phyloP scores from a whole-genome alignment of 2,888 invertebrate species.

The Drosophila rellima region DNA sequence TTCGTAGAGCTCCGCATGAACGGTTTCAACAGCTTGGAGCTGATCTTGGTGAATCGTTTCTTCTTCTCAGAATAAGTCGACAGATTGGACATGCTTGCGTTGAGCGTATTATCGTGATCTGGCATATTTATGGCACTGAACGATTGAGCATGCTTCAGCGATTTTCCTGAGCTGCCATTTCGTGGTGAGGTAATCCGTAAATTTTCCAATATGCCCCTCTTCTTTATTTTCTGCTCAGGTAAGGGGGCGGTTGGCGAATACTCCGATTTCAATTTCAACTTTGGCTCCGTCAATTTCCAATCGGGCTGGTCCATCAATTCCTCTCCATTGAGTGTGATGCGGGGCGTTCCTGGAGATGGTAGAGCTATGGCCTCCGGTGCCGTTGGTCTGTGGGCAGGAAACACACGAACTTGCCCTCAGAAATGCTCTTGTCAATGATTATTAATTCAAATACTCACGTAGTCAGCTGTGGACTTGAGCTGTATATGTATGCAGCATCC shows the following conservation, averaged over 20 bases:
- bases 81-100: conserved; percentile 71
- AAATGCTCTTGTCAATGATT: not conserved
- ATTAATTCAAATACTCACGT: conserved; percentile 44
- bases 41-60: conserved; percentile 74
- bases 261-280: conserved; percentile 25
- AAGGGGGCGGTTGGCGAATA: conserved; percentile 28
- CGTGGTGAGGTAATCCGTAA: conserved; percentile 41
- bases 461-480: conserved; percentile 24
- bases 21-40: conserved; percentile 71
- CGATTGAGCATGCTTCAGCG: conserved; percentile 74
- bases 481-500: conserved; percentile 47
- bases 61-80: conserved; percentile 68
- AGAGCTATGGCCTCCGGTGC: conserved; percentile 17
- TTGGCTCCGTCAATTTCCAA: conserved; percentile 33
- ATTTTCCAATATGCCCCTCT: conserved; percentile 46
- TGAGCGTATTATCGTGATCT: conserved; percentile 58
- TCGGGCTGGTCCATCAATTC: conserved; percentile 49
- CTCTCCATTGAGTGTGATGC: conserved; percentile 62
- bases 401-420: not conserved
- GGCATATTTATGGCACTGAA: conserved; percentile 71
- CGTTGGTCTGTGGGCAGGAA: conserved; percentile 19
- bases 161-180: conserved; percentile 38
- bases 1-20: conserved; percentile 77
- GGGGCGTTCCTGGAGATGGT: conserved; percentile 50
- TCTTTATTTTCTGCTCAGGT: conserved; percentile 59